Evolutionary conservation across 2,113 vertebrate species (phyloP).

Genomic region (Platichthys stellatus): DNA sequence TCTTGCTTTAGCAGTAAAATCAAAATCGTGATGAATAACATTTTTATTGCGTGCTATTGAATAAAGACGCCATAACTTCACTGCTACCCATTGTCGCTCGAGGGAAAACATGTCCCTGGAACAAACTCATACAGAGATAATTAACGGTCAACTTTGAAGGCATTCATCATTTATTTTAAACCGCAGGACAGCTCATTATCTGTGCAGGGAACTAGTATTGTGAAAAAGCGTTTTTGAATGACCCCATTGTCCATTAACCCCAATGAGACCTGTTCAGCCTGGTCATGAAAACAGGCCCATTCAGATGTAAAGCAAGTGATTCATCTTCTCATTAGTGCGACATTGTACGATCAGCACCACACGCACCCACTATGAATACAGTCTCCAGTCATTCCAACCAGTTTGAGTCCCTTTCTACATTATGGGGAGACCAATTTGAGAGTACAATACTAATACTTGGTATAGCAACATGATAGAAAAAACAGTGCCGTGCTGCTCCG

Average conservation of each 20-base stretch:
- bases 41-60: background rate
- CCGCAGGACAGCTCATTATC: background rate
- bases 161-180: conserved; percentile 23
- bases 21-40: background rate
- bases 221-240: conserved; percentile 17
- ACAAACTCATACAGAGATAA: background rate
- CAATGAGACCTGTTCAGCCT: background rate
- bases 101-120: background rate
- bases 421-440: background rate
- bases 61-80: conserved; percentile 1
- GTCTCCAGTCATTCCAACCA: conserved; percentile 31
- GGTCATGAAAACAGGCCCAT: conserved; percentile 38
- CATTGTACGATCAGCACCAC: background rate
- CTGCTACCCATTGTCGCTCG: background rate
- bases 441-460: background rate
- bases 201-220: background rate
- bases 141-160: conserved; percentile 1
- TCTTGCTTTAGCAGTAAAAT: background rate
- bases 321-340: conserved; percentile 56
- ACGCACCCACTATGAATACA: conserved; percentile 19
- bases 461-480: background rate
- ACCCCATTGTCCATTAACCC: conserved; percentile 9
- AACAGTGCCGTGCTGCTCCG: background rate
- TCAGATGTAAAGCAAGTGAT: conserved; percentile 62
- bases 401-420: conserved; percentile 5